Base-by-base conservation (phyloP, 2,888 invertebrate species). In the Ophonus ardosiacus region DNA sequence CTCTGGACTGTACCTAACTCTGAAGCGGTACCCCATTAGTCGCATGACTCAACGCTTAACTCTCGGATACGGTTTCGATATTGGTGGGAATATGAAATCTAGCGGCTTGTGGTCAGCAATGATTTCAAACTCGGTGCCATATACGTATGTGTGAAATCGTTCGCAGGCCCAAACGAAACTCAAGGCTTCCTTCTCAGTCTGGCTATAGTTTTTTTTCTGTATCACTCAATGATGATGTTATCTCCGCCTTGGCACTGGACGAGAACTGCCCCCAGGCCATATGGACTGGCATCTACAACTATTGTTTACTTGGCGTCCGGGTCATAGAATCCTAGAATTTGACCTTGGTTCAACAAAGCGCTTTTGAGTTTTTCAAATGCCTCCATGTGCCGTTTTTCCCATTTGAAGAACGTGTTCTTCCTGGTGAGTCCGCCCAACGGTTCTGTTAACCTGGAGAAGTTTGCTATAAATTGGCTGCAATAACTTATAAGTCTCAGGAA, bases 1-100 rank as follows among this genome's bases (percentile, higher is more conserved):
- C 0, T 18, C 18, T 7, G 2, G 15, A 0, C 18, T 15, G 8
- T 17, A 61, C 0, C 8, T 1, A 7, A 76, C 76, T 76, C 43
- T 43, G 17, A 51, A 76, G 3, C 21, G 17, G 17, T 51, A 76
- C 4, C 18, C 51, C 18, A 17, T 2, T 8, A 43, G 40, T 43
- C 51, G n/a, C 21, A 76, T 17, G 13, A 76, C 51, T 51, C 76
- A 76, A 6, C 76, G 15, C 40, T 76, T 51, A 7, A 76, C 13
- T 8, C 76, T 43, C 8, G 76, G n/a, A 7, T 51, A 76, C 7
- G 76, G 76, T 18, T 51, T 76, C 7, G 76, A 68, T 31, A 4
- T 68, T 4, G 68, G 38, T 17, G 68, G 1, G 15, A 68, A 68
- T 24, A 68, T 68, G 13, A 68, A 31, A 31, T 68, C 31, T 68